A percentile compares a stretch with the other conserved stretches of the same genome.
Conservation (phyloP, 2,113 vertebrate genomes). For the Pomatostomus ruficeps region DNA sequence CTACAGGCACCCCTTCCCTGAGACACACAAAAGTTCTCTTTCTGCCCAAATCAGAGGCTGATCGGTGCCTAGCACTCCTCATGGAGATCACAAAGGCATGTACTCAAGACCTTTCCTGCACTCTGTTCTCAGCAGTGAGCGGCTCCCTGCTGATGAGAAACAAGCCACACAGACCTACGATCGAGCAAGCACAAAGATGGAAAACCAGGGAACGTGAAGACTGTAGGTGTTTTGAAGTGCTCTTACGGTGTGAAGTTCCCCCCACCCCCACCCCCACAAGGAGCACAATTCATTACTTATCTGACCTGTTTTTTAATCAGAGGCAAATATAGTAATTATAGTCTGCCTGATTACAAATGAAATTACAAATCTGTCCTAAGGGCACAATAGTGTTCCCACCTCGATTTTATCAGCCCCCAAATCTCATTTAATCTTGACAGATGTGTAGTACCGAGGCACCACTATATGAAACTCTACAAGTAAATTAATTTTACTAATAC, state of each 20-base stretch:
- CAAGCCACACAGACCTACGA: background rate
- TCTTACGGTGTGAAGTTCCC: background rate
- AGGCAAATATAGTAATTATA: constrained; percentile 35
- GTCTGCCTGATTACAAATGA: constrained; percentile 9
- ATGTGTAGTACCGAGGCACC: background rate
- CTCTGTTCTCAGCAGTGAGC: background rate
- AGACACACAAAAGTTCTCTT: background rate
- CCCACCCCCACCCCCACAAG: background rate
- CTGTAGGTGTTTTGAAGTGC: background rate
- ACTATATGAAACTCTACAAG: background rate
- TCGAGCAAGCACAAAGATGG: background rate
- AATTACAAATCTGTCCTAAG: constrained; percentile 34
- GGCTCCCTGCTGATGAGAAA: background rate
- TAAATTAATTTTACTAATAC: background rate
- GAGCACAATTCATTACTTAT: background rate
- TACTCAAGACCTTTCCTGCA: background rate
- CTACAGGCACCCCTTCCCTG: background rate
- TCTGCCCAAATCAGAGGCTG: background rate
- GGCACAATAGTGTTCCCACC: background rate
- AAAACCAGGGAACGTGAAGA: background rate
- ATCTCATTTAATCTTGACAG: constrained; percentile 30
- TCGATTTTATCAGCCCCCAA: background rate
- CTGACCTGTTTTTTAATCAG: constrained; percentile 40
- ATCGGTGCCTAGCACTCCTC: background rate
- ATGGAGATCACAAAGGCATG: accelerated